Conservation (phyloP, 2,797 vertebrate genomes). For the Sorex maritimensis region DNA sequence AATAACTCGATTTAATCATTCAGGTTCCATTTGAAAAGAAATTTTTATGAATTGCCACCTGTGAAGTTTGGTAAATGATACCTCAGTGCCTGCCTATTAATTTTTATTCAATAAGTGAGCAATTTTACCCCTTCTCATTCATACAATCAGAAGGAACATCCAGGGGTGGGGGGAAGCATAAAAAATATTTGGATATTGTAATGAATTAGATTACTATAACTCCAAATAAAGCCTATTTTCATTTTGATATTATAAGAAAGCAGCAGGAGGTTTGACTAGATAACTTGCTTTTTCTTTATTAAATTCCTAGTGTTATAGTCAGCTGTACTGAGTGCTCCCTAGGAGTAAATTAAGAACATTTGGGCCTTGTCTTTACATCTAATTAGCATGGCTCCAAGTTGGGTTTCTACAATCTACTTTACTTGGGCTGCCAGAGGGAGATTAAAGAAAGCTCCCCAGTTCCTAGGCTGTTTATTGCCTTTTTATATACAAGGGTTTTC, state of each 20-base stretch:
- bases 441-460: slow-evolving; percentile 49
- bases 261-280: slow-evolving; percentile 83
- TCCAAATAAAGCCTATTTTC: slow-evolving; percentile 85
- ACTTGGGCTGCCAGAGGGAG: slow-evolving; percentile 51
- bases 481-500: slow-evolving; percentile 38
- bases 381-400: slow-evolving; percentile 71
- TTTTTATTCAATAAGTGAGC: slow-evolving; percentile 57
- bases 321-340: slow-evolving; percentile 76
- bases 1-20: background rate
- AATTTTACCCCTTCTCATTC: background rate
- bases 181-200: slow-evolving; percentile 70
- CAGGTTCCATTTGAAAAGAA: slow-evolving; percentile 43
- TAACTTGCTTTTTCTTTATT: slow-evolving; percentile 84
- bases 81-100: background rate
- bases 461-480: slow-evolving; percentile 59
- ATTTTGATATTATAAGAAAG: slow-evolving; percentile 84
- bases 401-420: slow-evolving; percentile 61
- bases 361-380: slow-evolving; percentile 75
- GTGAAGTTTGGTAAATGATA: background rate
- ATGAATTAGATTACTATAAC: slow-evolving; percentile 79
- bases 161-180: background rate
- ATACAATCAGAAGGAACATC: slow-evolving; percentile 53
- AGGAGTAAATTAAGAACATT: slow-evolving; percentile 80
- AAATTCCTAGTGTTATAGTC: slow-evolving; percentile 78
- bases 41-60: slow-evolving; percentile 20